Conservation (phyloP, 1,140 invertebrate species). For the Magallana angulata region DNA sequence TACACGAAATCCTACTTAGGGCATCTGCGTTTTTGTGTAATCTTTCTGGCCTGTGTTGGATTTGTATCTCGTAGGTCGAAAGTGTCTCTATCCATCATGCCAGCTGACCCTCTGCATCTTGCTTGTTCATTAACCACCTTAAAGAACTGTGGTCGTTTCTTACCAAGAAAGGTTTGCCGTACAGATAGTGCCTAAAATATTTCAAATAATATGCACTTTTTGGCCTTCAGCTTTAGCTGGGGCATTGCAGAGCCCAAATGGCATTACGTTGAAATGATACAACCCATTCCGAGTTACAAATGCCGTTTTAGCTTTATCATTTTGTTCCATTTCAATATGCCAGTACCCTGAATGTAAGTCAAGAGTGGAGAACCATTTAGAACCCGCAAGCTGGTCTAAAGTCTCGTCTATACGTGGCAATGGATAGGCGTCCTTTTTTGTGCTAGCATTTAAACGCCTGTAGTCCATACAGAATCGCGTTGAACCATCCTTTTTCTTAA, state of each 20-base stretch:
- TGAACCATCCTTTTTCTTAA: conserved; percentile 78
- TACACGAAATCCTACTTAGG: conserved; percentile 45
- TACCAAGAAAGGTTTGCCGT: neutral
- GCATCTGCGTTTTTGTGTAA: conserved; percentile 65
- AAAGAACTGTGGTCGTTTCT: conserved; percentile 26
- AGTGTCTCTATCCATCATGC: conserved; percentile 65
- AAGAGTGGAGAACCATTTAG: conserved; percentile 30
- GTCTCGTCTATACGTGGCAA: conserved; percentile 40
- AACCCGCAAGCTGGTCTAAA: conserved; percentile 30
- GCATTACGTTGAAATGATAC: conserved; percentile 46
- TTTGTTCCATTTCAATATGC: conserved; percentile 10
- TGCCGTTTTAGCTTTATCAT: conserved; percentile 44
- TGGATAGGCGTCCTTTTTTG: conserved; percentile 49
- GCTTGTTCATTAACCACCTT: conserved; percentile 27
- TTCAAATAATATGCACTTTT: conserved; percentile 56
- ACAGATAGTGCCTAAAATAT: conserved; percentile 20
- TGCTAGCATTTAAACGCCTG: conserved; percentile 64
- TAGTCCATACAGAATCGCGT: conserved; percentile 81
- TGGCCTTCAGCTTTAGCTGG: conserved; percentile 53
- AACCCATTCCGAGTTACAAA: conserved; percentile 1
- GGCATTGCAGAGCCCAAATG: conserved; percentile 62
- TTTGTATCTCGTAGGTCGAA: conserved; percentile 60
- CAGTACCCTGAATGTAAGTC: conserved; percentile 44
- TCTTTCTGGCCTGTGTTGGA: conserved; percentile 60
- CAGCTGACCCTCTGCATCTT: conserved; percentile 33